Percentiles rank a stretch among this genome's conserved stretches.
phyloP scores from a whole-genome alignment of 1,140 invertebrate species.

The Zaprionus davidi region DNA sequence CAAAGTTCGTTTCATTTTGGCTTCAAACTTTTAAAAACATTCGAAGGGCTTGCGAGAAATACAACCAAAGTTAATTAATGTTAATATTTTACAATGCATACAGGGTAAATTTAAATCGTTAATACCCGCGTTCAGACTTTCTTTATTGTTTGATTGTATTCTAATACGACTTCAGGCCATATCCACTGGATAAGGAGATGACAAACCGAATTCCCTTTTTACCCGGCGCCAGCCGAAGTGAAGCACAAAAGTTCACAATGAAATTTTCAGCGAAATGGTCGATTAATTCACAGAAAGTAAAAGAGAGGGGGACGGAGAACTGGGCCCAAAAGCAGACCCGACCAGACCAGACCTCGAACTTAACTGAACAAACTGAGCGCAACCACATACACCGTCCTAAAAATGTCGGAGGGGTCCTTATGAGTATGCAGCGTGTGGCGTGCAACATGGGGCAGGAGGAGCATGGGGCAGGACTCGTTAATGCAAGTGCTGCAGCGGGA shows the following conservation, averaged over 20 bases:
- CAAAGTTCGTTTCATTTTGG: not conserved
- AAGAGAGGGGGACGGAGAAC: not conserved
- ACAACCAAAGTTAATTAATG: no score
- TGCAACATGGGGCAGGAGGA: not conserved
- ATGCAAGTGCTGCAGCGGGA: conserved; percentile 25
- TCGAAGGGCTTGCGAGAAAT: no score
- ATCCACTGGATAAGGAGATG: conserved; percentile 1
- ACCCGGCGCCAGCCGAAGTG: conserved; percentile 5
- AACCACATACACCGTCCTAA: conserved; percentile 8
- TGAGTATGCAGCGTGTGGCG: not conserved
- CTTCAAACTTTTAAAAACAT: no score
- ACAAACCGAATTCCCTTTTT: not conserved
- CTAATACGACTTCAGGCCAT: conserved; percentile 3
- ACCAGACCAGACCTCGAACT: conserved; percentile 1
- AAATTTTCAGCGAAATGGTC: conserved; percentile 24
- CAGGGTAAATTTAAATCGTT: not conserved
- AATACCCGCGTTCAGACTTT: not conserved
- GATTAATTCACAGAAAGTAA: conserved; percentile 7
- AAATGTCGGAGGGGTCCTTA: not conserved
- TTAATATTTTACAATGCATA: not conserved
- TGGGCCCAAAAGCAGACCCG: not conserved
- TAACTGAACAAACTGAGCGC: conserved; percentile 15
- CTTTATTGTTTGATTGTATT: not conserved
- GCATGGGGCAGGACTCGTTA: conserved; percentile 11
- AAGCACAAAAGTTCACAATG: conserved; percentile 21